Evolutionary conservation across 2,888 invertebrate genomes (phyloP), one percentile per base, ranked within the genome.

Genomic region (Melanostoma mellinum): DNA sequence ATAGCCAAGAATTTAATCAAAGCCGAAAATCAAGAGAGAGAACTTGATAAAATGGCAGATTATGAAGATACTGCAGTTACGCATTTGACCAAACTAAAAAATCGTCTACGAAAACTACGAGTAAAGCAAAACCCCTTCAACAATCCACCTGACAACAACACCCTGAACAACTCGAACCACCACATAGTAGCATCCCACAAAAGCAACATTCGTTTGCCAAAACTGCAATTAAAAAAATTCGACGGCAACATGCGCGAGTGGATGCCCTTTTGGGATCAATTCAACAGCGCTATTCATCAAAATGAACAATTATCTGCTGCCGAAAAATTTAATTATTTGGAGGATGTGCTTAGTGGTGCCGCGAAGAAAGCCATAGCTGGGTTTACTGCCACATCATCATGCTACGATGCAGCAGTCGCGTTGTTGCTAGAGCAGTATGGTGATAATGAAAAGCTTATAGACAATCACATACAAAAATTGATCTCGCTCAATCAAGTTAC

Each of bases 141-240:
- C 35, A 53, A 46, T 42, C n/a, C 35, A 40, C 9, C 50, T 20
- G 6, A 63, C 10, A 30, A 42, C 38, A 20, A n/a, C 3, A 20
- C 2, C 38, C 8, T 40, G n/a, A 55, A 53, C 20, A 56, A 55
- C 56, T 68, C 46, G 9, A 50, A 30, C 40, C 38, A 38, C 2
- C 36, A 56, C 46, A 35, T 44, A 44, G 35, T 30, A 92, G 36
- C 92, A 88, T 88, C 35, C 91, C 90, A 4, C 85, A 85, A 86
- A 56, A 61, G 50, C n/a, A 50, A 44, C 48, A 55, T 40, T 38
- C 53, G 10, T 58, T 55, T 63, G 42, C 56, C 52, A 44, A 10
- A 44, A 36, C 10, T 55, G 50, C 32, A 61, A 46, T 50, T 67
- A 30, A 69, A 58, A 58, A 40, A 10, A 50, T 69, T 69, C 10